A percentile compares a stretch with the other conserved stretches of the same genome.
Evolutionary conservation across 92 coral and sea anemone species (phyloP).

Genomic region (Phymanthus crucifer): DNA sequence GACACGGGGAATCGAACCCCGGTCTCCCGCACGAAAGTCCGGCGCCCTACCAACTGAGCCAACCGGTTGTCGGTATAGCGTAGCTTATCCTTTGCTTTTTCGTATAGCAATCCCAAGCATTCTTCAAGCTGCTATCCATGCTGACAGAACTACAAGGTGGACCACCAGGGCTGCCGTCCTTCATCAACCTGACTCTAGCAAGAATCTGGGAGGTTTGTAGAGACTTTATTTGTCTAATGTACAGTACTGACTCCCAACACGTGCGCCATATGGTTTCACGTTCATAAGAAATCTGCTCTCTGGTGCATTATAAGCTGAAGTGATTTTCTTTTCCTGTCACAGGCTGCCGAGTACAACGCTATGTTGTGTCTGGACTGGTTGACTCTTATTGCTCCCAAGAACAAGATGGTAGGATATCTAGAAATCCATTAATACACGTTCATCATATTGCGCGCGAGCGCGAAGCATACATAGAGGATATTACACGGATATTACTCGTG

Average conservation of each 20-base stretch:
- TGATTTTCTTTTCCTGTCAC: neutral
- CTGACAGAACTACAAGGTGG: constrained; percentile 91
- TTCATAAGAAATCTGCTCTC: too few species aligned
- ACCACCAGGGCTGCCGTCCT: constrained; percentile 86
- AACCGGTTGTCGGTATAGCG: too few species aligned
- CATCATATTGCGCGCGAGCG: too few species aligned
- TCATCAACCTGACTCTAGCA: constrained; percentile 85
- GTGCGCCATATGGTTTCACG: too few species aligned
- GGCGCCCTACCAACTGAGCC: too few species aligned
- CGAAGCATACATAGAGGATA: too few species aligned
- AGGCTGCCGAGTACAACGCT: constrained; percentile 99
- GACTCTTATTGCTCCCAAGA: constrained; percentile 88
- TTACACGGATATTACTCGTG: too few species aligned
- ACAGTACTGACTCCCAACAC: neutral
- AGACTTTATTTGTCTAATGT: neutral
- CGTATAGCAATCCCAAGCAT: constrained; percentile 93
- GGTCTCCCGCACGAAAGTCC: too few species aligned
- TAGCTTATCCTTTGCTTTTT: neutral
- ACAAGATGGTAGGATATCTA: constrained; percentile 72
- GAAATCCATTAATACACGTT: neutral
- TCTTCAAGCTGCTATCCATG: constrained; percentile 89
- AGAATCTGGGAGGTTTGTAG: constrained; percentile 95
- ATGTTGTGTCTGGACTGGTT: constrained; percentile 96
- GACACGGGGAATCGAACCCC: too few species aligned
- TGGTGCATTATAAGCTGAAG: neutral